These are phyloP conservation scores for Ceratina calcarata DNA, from an alignment of 1,140 invertebrate species.

Conservation along the genomic window DNA sequence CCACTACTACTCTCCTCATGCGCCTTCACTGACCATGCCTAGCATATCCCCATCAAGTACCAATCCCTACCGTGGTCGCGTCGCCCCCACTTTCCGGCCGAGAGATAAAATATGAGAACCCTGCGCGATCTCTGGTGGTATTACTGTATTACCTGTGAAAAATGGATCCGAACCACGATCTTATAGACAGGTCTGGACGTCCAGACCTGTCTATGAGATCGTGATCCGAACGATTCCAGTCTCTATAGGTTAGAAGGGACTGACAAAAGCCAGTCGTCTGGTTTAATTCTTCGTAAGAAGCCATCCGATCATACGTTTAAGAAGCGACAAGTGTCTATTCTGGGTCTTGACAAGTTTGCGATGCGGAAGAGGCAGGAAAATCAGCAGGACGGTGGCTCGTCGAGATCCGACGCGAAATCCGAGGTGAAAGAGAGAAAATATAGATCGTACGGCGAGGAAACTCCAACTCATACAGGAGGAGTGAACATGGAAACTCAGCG, in stretches of 20 bases:
- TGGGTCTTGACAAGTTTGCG: slow-evolving; percentile 94
- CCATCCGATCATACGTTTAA: slow-evolving; percentile 86
- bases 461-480: slow-evolving; percentile 95
- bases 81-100: no score
- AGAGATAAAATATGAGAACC: no score
- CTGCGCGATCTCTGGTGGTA: no score
- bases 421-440: slow-evolving; percentile 85
- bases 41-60: no score
- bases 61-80: no score
- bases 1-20: no score
- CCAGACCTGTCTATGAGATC: no score
- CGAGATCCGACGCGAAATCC: slow-evolving; percentile 67
- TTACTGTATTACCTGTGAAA: no score
- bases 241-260: slow-evolving; percentile 92
- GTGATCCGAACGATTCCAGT: slow-evolving; percentile 76
- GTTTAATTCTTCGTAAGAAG: slow-evolving; percentile 92
- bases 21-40: no score
- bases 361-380: slow-evolving; percentile 85
- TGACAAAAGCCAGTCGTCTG: slow-evolving; percentile 86
- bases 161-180: no score
- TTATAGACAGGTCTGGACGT: no score
- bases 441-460: slow-evolving; percentile 89
- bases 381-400: slow-evolving; percentile 60
- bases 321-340: slow-evolving; percentile 88
- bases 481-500: slow-evolving; percentile 89